A percentile compares a stretch with the other conserved stretches of the same genome.
Conservation (phyloP, 2,888 invertebrate genomes). For the Idaea aversata region DNA sequence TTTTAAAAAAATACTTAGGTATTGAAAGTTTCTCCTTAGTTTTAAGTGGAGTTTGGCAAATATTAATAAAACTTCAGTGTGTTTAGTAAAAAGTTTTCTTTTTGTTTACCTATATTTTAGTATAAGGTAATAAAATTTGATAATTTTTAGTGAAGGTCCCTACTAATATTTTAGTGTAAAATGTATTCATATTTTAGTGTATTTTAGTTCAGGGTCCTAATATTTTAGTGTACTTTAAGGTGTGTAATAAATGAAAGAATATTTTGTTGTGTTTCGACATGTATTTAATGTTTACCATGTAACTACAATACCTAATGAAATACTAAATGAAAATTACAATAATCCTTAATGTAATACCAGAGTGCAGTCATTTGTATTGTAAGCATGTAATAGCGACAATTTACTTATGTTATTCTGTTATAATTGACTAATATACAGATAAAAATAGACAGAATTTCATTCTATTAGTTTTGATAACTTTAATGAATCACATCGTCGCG, state of each 20-base stretch:
- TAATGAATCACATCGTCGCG: too few species aligned
- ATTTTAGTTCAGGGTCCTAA: not conserved
- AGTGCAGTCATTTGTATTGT: conserved; percentile 58
- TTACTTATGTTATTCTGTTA: conserved; percentile 24
- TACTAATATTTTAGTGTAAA: not conserved
- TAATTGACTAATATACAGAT: conserved; percentile 24
- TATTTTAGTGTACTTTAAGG: conserved; percentile 17
- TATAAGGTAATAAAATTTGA: too few species aligned
- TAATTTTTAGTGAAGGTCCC: too few species aligned
- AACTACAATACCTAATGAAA: conserved; percentile 68
- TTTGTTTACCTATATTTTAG: too few species aligned
- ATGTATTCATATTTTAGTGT: conserved; percentile 2
- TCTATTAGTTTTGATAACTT: conserved; percentile 3
- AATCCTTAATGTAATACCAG: conserved; percentile 55
- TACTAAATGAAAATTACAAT: conserved; percentile 55
- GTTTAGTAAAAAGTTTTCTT: too few species aligned
- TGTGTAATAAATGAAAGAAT: conserved; percentile 74
- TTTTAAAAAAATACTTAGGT: not conserved
- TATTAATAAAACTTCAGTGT: too few species aligned
- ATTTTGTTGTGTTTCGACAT: conserved; percentile 74
- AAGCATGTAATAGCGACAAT: conserved; percentile 41
- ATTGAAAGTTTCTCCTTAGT: not conserved
- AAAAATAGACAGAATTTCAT: conserved; percentile 10
- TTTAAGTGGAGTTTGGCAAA: not conserved
- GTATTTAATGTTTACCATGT: conserved; percentile 78